Base-by-base conservation (phyloP, 2,888 invertebrate genomes). In the Silvanus unidentatus region DNA sequence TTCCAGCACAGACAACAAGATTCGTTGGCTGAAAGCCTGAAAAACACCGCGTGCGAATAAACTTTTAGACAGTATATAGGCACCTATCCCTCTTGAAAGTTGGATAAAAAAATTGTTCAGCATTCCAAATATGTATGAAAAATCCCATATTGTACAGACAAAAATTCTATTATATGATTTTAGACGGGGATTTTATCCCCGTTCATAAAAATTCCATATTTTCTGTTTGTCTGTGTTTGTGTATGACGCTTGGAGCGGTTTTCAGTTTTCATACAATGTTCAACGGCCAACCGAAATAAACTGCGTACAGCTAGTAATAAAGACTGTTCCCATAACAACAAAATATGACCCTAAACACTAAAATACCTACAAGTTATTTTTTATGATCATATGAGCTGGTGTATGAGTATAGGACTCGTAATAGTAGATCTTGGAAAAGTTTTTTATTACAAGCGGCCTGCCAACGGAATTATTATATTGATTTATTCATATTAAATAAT, bases 201-300 rank as follows among this genome's bases (percentile, higher is more conserved):
- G 51, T 59, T 58, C 56, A 62, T 62, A 62, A 62, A 60, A 62
- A 62, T 59, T 60, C 60, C 58, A 51, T 51, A 57, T 57, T 56
- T 53, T 22, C 22, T 22, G 22, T 22, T 22, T 22, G 22, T 22
- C 22, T 22, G 22, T 22, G 22, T 22, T 22, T 22, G 22, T 22
- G 8, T 22, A 22, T 22, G 22, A 12, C 47, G 57, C 58, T 53
- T 37, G 49, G 52, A 46, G 57, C 49, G 54, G 60, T 52, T 59
- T 59, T 56, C 56, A 52, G 60, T 52, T 59, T 54, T 48, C 52
- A 53, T 54, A 50, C 52, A 43, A 48, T 50, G 49, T 48, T 54
- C 54, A 55, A 57, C 58, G 52, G 52, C 57, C 53, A 50, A 37
- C 54, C 52, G 55, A 58, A 22, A 59, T 60, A 57, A 60, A 60